A percentile compares a stretch with the other conserved stretches of the same genome.
Evolutionary conservation across 2,797 vertebrate genomes (phyloP).

Genomic region (Balearica regulorum): DNA sequence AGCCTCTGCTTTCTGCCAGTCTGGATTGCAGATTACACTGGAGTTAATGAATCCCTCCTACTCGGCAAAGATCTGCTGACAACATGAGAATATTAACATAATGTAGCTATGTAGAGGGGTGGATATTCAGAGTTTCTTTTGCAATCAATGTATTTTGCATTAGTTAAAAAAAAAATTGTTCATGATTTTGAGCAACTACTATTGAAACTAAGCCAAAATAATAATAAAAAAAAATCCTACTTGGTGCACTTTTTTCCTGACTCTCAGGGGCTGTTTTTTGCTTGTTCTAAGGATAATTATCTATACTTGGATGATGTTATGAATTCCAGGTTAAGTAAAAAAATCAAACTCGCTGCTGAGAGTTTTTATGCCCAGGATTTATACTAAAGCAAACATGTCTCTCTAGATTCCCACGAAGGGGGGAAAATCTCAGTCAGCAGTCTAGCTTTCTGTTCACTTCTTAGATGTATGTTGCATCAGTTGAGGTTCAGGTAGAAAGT

Average conservation of each 20-base stretch:
- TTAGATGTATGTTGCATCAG: background rate
- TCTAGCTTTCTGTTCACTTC: background rate
- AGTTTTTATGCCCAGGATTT: background rate
- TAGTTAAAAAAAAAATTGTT: background rate
- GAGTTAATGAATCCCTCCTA: slow-evolving; percentile 50
- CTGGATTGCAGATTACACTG: slow-evolving; percentile 25
- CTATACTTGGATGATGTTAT: background rate
- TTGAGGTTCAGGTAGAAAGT: background rate
- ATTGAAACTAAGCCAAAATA: background rate
- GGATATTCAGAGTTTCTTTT: background rate
- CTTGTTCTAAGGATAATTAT: background rate
- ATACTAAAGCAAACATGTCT: background rate
- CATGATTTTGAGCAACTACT: background rate
- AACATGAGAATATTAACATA: slow-evolving; percentile 20
- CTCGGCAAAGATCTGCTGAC: background rate
- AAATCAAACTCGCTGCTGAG: background rate
- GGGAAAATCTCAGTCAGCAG: background rate
- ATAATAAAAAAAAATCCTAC: background rate
- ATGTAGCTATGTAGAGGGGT: background rate
- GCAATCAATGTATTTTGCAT: background rate
- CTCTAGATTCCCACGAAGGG: background rate
- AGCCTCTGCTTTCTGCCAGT: background rate
- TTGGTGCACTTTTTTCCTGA: background rate
- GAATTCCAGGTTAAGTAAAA: background rate
- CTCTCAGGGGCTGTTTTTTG: background rate